Conservation (phyloP, 2,113 vertebrate species). For the Oryzias curvinotus region DNA sequence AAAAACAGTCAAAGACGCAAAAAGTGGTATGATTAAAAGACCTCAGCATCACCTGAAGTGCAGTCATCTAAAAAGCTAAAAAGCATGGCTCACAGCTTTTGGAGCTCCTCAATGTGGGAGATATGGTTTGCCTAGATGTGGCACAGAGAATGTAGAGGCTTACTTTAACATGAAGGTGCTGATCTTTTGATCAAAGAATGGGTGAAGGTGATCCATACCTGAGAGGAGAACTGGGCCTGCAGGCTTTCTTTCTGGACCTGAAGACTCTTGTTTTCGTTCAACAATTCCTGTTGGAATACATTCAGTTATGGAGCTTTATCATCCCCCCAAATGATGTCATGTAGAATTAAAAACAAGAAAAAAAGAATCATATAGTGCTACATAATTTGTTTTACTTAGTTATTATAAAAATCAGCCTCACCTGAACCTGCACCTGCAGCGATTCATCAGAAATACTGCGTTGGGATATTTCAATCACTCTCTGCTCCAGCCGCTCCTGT, state of each 20-base stretch:
- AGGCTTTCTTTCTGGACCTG: constrained; percentile 87
- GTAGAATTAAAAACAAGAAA: too few species aligned
- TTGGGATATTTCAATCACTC: constrained; percentile 87
- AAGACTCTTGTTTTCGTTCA: constrained; percentile 90
- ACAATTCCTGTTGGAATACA: constrained; percentile 83
- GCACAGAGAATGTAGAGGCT: constrained; percentile 11
- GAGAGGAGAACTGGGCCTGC: constrained; percentile 88
- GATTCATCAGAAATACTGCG: constrained; percentile 86
- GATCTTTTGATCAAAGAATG: not conserved
- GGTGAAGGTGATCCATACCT: constrained; percentile 75
- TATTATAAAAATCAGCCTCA: constrained; percentile 23
- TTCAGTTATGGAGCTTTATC: not conserved
- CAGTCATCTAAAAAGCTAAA: constrained; percentile 2
- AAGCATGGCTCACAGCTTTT: constrained; percentile 88
- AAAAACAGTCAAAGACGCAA: not conserved
- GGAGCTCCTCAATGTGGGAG: constrained; percentile 93
- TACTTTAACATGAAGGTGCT: too few species aligned
- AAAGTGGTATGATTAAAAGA: not conserved
- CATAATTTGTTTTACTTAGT: too few species aligned
- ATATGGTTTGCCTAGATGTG: constrained; percentile 72
- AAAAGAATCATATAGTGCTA: too few species aligned
- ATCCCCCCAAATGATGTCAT: not conserved
- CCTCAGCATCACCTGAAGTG: not conserved
- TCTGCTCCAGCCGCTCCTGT: constrained; percentile 92
- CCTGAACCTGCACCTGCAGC: constrained; percentile 83